Base-by-base conservation (phyloP, 2,888 invertebrate species). In the Drosophila algonquin region DNA sequence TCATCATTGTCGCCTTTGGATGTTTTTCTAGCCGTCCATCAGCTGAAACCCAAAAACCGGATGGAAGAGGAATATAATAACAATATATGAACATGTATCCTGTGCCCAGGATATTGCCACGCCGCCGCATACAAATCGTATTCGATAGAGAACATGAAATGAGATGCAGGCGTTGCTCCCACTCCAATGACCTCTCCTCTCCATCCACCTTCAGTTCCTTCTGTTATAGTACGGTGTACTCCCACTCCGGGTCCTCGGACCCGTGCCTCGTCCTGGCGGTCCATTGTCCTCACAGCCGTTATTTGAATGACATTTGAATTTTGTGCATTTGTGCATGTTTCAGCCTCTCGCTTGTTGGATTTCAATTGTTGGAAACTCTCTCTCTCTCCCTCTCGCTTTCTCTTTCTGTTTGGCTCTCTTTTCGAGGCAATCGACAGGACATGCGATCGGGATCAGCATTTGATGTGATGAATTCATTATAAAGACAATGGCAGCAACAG, bases 291-390 rank as follows among this genome's bases (percentile, higher is more conserved):
- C 76, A 57, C 78, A 82, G 61, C 80, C 86, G 78, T 71, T 83
- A 82, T 87, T 80, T 82, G 79, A 84, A 84, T 84, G 83, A 84
- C 83, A 84, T 84, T 87, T 80, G 73, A 87, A 87, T 87, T 84
- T 63, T 82, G 73, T 58, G 63, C 65, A 67, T 65, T 65, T 65
- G 32, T 50, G 16, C 24, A 24, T 54, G 57, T 69, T 60, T 54
- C 76, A 64, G 67, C 68, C 55, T 14, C 7, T 57, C 61, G 30
- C 68, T 60, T 61, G 75, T 79, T 71, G 74, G 35, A 59, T 53
- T 69, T 60, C 69, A 62, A 75, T 87, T 83, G 86, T 85, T 68
- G 24, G 27, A 2, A 40, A 7, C 40, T n/a, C 40, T 14, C n/a
- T 1, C 35, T 35, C 35, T 4, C 35, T 7, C 32, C 0, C 54